Evolutionary conservation across 2,797 vertebrate genomes (phyloP), one percentile per base, ranked within the genome.

Genomic region (Salarias fasciatus): DNA sequence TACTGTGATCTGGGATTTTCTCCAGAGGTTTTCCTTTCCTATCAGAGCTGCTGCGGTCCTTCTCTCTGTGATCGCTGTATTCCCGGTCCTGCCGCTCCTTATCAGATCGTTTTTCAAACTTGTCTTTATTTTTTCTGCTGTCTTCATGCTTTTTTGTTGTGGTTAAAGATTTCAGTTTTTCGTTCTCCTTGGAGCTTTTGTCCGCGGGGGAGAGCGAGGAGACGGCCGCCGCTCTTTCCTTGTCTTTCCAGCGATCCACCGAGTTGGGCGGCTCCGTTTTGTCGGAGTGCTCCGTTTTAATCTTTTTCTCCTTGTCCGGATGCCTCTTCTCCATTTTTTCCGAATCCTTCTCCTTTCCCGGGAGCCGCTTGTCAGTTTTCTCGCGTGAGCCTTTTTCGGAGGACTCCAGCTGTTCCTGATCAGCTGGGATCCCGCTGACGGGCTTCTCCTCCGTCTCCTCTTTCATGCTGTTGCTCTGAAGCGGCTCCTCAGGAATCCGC

Each of bases 291-390:
- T 99, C 98, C 4, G 88, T 87, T 87, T 95, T 98, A 31, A 91
- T 58, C 79, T 95, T 99, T 80, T 94, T 99, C 33, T 99, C 97
- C 88, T 95, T 98, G 76, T 99, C 98, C 36, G 77, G 79, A 85
- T 88, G 92, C 89, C 92, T 96, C 88, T 92, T 97, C 78, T 99
- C 97, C 53, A 46, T 54, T 86, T 95, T 97, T 42, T 99, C 98
- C 10, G 69, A 29, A n/a, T 99, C 97, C 62, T 92, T 95, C 73
- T 99, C 97, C 86, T 95, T 99, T 70, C 77, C 86, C 28, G 88
- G 90, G 29, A 87, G 86, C 80, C 94, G 92, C 80, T 94, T 98
- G 69, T 99, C 98, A 44, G 69, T 73, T 90, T 94, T 99, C 58
- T 98, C 97, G 57, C 92, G 94, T 64, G 72, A 87, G 76, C 93